Percentiles rank a stretch among this genome's conserved stretches.
Evolutionary conservation across 2,113 vertebrate genomes (phyloP).

Genomic region (Bos taurus): ARS-UCD2.0 NC_037328.1:102325001-102325500

Average conservation of each 20-base stretch:
- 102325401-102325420: background rate
- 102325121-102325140: background rate
- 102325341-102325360: background rate
- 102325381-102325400: background rate
- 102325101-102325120: background rate
- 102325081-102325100: background rate
- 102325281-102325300: background rate
- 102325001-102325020: background rate
- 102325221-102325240: background rate
- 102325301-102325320: background rate
- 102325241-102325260: background rate
- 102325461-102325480: too few species aligned
- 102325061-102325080: background rate
- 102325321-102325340: background rate
- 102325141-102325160: background rate
- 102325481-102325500: background rate
- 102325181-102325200: background rate
- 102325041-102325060: background rate
- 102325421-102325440: background rate
- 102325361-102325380: background rate
- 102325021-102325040: background rate
- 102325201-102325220: background rate
- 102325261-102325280: background rate
- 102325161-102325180: background rate
- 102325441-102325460: rapidly evolving